Evolutionary conservation across 1,140 invertebrate species (phyloP).

Genomic region (Drepana arcuata): DNA sequence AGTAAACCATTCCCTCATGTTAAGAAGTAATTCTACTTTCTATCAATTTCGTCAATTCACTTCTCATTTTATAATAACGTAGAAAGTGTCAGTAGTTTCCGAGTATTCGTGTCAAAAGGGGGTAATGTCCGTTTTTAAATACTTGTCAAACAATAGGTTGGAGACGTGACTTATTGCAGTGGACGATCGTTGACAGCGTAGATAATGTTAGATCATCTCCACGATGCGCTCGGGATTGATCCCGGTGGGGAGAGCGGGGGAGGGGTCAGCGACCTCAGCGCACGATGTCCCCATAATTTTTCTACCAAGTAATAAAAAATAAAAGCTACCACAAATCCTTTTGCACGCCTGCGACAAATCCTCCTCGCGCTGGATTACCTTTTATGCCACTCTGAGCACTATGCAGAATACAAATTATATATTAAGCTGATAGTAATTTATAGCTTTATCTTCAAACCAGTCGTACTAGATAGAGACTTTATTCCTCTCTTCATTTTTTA

Average conservation of each 20-base stretch:
- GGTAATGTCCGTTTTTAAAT: constrained; percentile 32
- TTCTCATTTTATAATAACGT: constrained; percentile 12
- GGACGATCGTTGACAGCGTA: constrained; percentile 34
- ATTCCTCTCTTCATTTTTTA: too few relatives aligned
- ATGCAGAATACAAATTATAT: too few relatives aligned
- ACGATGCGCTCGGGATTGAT: constrained; percentile 20
- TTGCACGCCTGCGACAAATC: too few relatives aligned
- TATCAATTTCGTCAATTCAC: constrained; percentile 15
- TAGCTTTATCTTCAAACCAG: too few relatives aligned
- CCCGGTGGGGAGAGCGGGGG: constrained; percentile 14
- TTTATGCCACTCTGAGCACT: too few relatives aligned
- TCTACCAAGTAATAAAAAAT: constrained; percentile 28
- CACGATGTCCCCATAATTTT: constrained; percentile 44
- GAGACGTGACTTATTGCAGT: constrained; percentile 30
- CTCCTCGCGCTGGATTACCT: too few relatives aligned
- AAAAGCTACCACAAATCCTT: constrained; percentile 21
- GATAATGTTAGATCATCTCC: constrained; percentile 34
- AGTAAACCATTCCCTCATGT: too few relatives aligned
- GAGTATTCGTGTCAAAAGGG: constrained; percentile 24
- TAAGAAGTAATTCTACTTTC: constrained; percentile 14
- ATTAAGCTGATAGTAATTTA: too few relatives aligned
- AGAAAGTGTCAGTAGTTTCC: constrained; percentile 21
- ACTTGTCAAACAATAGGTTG: constrained; percentile 25
- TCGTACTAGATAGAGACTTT: too few relatives aligned
- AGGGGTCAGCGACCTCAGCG: constrained; percentile 32